Evolutionary conservation across 2,113 vertebrate genomes (phyloP).

Genomic region (Osmerus mordax): DNA sequence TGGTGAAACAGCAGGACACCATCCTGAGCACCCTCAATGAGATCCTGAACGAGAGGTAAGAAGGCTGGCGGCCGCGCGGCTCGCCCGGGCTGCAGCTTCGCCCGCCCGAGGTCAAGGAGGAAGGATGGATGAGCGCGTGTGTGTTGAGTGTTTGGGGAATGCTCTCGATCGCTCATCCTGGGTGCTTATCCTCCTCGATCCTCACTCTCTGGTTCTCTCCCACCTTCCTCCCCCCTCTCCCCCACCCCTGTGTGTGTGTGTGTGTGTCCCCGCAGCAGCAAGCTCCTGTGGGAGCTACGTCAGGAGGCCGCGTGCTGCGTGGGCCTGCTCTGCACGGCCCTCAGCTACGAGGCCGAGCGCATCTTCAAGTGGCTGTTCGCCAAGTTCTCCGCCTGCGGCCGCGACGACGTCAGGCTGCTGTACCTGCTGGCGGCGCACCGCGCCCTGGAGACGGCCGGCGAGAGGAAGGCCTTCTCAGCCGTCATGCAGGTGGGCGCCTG

Average conservation of each 20-base stretch:
- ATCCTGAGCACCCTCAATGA: slow-evolving; percentile 94
- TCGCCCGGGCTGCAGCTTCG: no score
- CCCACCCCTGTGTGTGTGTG: no score
- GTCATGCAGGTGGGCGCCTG: slow-evolving; percentile 87
- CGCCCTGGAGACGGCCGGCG: slow-evolving; percentile 92
- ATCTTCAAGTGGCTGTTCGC: slow-evolving; percentile 99
- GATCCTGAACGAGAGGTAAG: slow-evolving; percentile 96
- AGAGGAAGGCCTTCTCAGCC: slow-evolving; percentile 96
- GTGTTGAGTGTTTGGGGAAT: no score
- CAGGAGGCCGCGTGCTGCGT: slow-evolving; percentile 95
- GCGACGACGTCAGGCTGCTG: slow-evolving; percentile 95
- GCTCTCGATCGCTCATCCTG: no score
- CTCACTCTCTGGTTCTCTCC: no score
- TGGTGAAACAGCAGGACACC: slow-evolving; percentile 97
- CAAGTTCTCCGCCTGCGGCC: slow-evolving; percentile 88
- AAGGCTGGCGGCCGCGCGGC: no score
- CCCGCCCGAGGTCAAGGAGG: no score
- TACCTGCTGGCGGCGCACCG: slow-evolving; percentile 92
- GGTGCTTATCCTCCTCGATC: no score
- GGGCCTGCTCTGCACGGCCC: slow-evolving; percentile 89
- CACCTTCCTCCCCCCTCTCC: not conserved
- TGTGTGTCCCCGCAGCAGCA: slow-evolving; percentile 78
- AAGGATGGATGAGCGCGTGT: no score
- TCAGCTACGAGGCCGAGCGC: slow-evolving; percentile 96
- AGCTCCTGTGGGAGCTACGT: slow-evolving; percentile 94